Evolutionary conservation across 2,797 vertebrate species (phyloP).

Genomic region (Chloroceryle inda): DNA sequence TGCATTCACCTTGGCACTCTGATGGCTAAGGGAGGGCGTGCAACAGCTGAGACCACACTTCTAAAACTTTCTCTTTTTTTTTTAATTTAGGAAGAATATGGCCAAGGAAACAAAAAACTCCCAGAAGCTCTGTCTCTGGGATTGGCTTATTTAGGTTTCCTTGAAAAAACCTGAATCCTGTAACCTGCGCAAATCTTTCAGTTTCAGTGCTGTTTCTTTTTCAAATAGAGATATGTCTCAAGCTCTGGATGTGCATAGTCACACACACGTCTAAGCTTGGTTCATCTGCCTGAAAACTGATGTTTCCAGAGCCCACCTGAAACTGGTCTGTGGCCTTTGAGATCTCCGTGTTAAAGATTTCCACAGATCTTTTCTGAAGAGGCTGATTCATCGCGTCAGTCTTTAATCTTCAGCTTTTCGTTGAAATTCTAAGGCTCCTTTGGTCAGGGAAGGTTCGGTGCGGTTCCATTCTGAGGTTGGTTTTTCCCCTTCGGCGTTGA

Average conservation of each 20-base stretch:
- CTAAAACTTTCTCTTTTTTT: neutral
- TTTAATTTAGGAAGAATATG: neutral
- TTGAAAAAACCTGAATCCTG: neutral
- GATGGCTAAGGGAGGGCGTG: neutral
- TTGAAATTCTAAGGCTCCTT: neutral
- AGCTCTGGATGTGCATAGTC: neutral
- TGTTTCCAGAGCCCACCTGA: neutral
- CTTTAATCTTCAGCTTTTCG: neutral
- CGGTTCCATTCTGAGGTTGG: neutral
- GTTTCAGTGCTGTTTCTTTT: neutral
- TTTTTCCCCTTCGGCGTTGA: neutral
- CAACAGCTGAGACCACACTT: constrained; percentile 7
- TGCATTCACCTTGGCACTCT: neutral
- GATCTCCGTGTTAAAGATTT: neutral
- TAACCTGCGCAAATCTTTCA: neutral
- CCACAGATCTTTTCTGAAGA: neutral
- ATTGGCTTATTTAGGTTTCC: neutral
- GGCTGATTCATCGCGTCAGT: neutral
- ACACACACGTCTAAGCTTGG: neutral
- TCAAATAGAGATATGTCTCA: neutral
- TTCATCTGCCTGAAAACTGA: neutral
- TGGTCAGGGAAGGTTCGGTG: neutral
- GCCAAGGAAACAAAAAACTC: neutral
- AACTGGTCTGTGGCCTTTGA: neutral
- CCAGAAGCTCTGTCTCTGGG: neutral